These are phyloP conservation scores for Sinonovacula constricta DNA, from an alignment of 1,140 invertebrate genomes.

Conservation along the genomic window DNA sequence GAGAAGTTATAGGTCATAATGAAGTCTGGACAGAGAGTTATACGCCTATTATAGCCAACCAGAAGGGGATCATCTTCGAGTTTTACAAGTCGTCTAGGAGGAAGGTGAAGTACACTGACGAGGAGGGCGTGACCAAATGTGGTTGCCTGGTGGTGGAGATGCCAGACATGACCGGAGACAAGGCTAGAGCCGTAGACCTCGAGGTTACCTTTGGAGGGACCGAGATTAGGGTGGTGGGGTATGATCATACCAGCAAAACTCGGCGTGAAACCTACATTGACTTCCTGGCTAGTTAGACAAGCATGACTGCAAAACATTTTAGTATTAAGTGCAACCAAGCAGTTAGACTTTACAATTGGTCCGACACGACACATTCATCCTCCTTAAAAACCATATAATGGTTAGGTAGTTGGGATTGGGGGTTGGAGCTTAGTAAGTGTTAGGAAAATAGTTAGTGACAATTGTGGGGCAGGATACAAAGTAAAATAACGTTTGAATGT, in stretches of 20 bases:
- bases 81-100: slow-evolving; percentile 81
- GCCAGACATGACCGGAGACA: slow-evolving; percentile 70
- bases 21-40: slow-evolving; percentile 81
- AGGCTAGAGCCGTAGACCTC: slow-evolving; percentile 80
- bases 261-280: slow-evolving; percentile 81
- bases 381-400: no score
- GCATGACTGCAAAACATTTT: no score
- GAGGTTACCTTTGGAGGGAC: slow-evolving; percentile 83
- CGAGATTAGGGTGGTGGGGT: slow-evolving; percentile 82
- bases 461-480: no score
- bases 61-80: slow-evolving; percentile 81
- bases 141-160: slow-evolving; percentile 81
- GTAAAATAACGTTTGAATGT: no score
- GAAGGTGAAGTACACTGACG: slow-evolving; percentile 81
- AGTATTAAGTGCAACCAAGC: no score
- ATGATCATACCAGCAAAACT: slow-evolving; percentile 81
- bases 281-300: slow-evolving; percentile 77
- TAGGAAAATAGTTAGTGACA: no score
- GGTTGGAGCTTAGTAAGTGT: no score
- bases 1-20: slow-evolving; percentile 80
- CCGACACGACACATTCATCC: no score
- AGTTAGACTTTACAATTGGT: no score
- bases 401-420: no score
- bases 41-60: slow-evolving; percentile 81
- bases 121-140: slow-evolving; percentile 80